Base-by-base conservation (phyloP, 2,797 vertebrate species). In the Gymnopithys bicolor region DNA sequence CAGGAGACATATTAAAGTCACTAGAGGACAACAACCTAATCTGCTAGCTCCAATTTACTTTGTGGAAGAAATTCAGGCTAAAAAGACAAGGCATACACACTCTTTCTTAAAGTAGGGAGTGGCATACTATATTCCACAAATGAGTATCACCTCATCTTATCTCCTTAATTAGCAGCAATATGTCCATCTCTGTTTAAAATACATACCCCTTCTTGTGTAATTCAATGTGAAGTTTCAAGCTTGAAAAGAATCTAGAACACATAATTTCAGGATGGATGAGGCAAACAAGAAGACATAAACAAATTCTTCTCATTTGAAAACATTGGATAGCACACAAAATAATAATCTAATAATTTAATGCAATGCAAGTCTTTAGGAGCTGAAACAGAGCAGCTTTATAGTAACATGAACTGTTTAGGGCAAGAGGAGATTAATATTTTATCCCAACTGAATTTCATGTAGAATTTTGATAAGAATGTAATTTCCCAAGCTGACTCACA, bases 11-110 rank as follows among this genome's bases (percentile, higher is more conserved):
- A 90, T 70, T 75, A 91, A 89, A 96, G 83, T 55, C 95, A 94
- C 87, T 92, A 85, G 94, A 96, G 91, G 81, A 96, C 77, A 94
- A 85, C 89, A 90, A 67, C 88, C 87, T 95, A 93, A 94, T 93
- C 87, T 94, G 85, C 56, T 76, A 80, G 59, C 32, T 96, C 68
- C 56, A 90, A 67, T 74, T 84, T 52, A 84, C 79, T 81, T 78
- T 59, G 63, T 64, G 74, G 82, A 87, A 93, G 68, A 89, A 89
- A 93, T 84, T 70, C 75, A 93, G 64, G 64, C 67, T 91, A 83
- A 70, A 85, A 81, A 87, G 70, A 49, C 58, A 78, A 78, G 62
- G 52, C 67, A 79, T n/a, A 79, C 10, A 77, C 24, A 25, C 8
- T 15, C 33, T 55, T 86, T 68, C 46, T 60, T 70, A 58, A 86